A percentile compares a stretch with the other conserved stretches of the same genome.
These are phyloP conservation scores for Amniataba percoides DNA, from an alignment of 2,797 vertebrate genomes.

Conservation along the genomic window DNA sequence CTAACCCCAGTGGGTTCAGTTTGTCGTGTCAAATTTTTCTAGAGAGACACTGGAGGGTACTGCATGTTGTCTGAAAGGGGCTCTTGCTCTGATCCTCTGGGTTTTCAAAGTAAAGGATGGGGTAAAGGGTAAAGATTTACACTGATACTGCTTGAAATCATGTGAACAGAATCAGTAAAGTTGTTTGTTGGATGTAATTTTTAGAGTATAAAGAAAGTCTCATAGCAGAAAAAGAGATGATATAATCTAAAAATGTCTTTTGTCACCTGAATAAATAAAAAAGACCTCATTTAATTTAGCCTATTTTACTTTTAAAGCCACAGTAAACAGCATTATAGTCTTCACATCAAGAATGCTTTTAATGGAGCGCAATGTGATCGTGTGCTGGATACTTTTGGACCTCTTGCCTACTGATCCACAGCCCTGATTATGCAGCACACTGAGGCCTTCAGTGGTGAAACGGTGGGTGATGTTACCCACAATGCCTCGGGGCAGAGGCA, in stretches of 20 bases:
- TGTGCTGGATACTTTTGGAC: constrained; percentile 37
- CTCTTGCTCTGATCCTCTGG: too few relatives aligned
- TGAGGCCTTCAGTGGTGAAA: constrained; percentile 31
- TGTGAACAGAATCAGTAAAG: background rate
- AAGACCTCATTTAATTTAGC: constrained; percentile 21
- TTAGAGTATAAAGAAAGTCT: constrained; percentile 11
- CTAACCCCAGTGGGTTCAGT: too few relatives aligned
- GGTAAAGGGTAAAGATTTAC: too few relatives aligned
- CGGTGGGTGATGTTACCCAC: constrained; percentile 57
- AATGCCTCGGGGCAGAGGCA: constrained; percentile 55
- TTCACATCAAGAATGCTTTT: constrained; percentile 33
- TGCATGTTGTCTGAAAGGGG: too few relatives aligned
- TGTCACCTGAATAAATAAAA: constrained; percentile 15
- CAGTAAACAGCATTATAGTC: background rate
- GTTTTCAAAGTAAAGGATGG: too few relatives aligned
- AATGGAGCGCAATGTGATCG: constrained; percentile 13
- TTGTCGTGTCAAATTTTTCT: background rate
- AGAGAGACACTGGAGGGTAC: background rate
- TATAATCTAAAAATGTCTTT: constrained; percentile 12
- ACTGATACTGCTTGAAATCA: background rate
- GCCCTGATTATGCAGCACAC: constrained; percentile 35
- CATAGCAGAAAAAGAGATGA: background rate
- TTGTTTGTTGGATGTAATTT: background rate
- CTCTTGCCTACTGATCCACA: constrained; percentile 43
- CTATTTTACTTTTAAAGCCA: constrained; percentile 32